Percentiles rank a stretch among this genome's conserved stretches.
These are phyloP conservation scores for Porites australiensis DNA, from an alignment of 64 coral and sea anemone genomes.

Conservation along the genomic window DNA sequence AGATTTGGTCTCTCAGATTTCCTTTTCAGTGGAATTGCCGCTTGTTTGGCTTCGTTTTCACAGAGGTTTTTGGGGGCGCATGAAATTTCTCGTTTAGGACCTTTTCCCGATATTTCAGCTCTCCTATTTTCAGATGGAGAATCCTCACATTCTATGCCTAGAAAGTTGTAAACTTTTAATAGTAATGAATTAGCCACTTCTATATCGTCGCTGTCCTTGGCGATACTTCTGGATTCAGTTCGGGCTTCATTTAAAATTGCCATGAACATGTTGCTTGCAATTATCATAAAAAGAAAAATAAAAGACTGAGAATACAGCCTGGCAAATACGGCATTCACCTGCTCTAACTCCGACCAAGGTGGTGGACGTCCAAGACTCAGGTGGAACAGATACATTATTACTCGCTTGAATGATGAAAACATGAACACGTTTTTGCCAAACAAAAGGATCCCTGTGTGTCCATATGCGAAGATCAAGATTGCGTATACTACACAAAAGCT, in stretches of 20 bases:
- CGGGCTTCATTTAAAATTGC: constrained; percentile 66
- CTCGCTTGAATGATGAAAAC: constrained; percentile 33
- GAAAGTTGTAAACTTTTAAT: neutral
- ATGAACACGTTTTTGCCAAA: constrained; percentile 25
- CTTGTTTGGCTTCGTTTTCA: neutral
- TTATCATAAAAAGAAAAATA: constrained; percentile 21
- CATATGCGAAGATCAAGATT: constrained; percentile 16
- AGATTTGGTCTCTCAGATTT: neutral
- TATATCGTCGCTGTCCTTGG: neutral
- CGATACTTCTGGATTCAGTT: neutral
- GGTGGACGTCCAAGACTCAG: constrained; percentile 17
- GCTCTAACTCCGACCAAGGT: constrained; percentile 19
- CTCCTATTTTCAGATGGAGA: neutral
- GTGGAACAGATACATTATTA: constrained; percentile 1
- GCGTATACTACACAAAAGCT: constrained; percentile 39
- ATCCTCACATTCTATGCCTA: neutral
- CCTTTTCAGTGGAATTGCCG: neutral
- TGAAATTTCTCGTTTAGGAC: neutral
- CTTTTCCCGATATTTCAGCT: neutral
- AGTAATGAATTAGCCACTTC: constrained; percentile 2
- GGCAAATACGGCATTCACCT: neutral
- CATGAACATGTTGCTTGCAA: constrained; percentile 57
- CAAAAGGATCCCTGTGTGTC: constrained; percentile 25
- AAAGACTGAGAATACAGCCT: constrained; percentile 9
- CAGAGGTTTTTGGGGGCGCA: neutral